phyloP scores from a whole-genome alignment of 2,888 invertebrate species.

The Plusia festucae region DNA sequence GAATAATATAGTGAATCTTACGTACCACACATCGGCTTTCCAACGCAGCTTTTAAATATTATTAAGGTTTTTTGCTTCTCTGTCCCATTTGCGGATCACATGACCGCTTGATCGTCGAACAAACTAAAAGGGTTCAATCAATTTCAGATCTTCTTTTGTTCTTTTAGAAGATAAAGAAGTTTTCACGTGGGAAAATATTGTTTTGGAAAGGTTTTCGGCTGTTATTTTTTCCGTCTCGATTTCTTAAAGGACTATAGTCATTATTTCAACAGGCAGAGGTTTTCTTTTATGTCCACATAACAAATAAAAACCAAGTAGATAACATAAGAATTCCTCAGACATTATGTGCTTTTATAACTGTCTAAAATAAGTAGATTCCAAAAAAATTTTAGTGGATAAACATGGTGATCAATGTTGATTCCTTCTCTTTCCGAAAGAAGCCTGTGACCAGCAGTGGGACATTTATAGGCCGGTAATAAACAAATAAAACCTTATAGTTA shows the following conservation, averaged over 20 bases:
- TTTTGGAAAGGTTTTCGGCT: neutral
- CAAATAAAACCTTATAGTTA: too few species aligned
- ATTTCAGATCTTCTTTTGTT: neutral
- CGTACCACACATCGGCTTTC: slow-evolving; percentile 37
- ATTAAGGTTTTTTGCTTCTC: slow-evolving; percentile 13
- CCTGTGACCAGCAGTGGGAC: too few species aligned
- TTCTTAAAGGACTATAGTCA: neutral
- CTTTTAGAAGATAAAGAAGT: neutral
- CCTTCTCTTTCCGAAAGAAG: too few species aligned
- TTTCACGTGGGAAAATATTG: neutral
- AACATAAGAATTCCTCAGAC: too few species aligned
- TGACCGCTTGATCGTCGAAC: slow-evolving; percentile 1
- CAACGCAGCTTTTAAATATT: slow-evolving; percentile 20
- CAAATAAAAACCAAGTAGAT: neutral
- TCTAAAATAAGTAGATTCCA: too few species aligned
- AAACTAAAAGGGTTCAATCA: slow-evolving; percentile 6
- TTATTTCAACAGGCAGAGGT: neutral
- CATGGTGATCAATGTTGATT: too few species aligned
- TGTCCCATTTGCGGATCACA: slow-evolving; percentile 7
- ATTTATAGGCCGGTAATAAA: too few species aligned
- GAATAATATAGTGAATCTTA: slow-evolving; percentile 59
- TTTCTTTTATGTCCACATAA: neutral
- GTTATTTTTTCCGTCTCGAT: neutral
- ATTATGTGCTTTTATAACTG: too few species aligned
- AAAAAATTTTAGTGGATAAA: too few species aligned